phyloP scores from a whole-genome alignment of 2,888 invertebrate genomes.

The Rhaphigaster nebulosa region DNA sequence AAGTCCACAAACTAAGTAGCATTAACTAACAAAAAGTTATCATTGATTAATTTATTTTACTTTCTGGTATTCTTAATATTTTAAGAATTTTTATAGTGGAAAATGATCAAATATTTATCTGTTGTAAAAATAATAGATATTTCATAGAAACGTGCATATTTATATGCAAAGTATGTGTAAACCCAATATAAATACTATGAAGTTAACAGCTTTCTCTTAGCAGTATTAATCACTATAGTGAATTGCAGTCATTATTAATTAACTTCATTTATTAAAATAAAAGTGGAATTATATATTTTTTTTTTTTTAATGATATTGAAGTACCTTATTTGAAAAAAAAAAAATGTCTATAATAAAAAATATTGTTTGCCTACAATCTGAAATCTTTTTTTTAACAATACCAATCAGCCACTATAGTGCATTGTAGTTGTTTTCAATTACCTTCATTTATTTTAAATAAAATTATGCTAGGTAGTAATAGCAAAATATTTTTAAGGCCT shows the following conservation, averaged over 20 bases:
- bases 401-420: not conserved
- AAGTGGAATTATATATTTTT: not conserved
- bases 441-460: not conserved
- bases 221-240: not conserved
- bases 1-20: not conserved
- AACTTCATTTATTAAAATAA: not conserved
- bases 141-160: not conserved
- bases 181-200: not conserved
- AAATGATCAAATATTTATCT: not conserved
- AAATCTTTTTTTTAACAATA: not conserved
- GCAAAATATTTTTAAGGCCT: constrained; percentile 46
- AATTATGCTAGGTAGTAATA: not conserved
- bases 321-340: not conserved
- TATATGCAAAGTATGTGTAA: not conserved
- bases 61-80: not conserved
- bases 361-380: not conserved
- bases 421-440: not conserved
- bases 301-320: not conserved
- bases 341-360: not conserved
- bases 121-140: not conserved
- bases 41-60: not conserved
- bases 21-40: not conserved
- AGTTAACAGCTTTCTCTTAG: not conserved
- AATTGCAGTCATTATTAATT: not conserved
- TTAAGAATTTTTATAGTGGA: not conserved